Percentiles rank a stretch among this genome's conserved stretches.
Conservation (phyloP, 2,113 vertebrate genomes). For the Gavia stellata region DNA sequence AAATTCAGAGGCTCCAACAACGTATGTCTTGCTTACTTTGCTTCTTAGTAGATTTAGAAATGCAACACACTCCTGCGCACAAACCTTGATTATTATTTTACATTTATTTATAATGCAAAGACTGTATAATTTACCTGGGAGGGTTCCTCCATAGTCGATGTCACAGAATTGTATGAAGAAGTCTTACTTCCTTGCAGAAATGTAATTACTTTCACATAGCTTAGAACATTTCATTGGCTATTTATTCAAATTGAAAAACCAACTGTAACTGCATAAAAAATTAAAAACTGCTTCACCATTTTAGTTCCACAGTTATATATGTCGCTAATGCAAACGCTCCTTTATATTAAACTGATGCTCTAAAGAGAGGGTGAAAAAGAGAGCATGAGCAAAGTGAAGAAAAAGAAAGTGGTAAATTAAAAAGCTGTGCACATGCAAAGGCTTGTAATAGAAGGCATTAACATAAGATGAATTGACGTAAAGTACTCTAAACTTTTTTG, state of each 20-base stretch:
- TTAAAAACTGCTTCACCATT: background rate
- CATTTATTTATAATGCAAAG: background rate
- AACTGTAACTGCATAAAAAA: background rate
- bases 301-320: background rate
- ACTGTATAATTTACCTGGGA: background rate
- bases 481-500: background rate
- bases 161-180: background rate
- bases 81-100: background rate
- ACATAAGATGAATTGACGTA: background rate
- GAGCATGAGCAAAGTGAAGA: background rate
- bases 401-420: background rate
- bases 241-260: background rate
- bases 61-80: accelerated
- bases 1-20: background rate
- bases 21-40: background rate
- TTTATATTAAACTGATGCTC: background rate
- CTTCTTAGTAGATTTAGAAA: background rate
- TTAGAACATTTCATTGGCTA: background rate
- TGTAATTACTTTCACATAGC: background rate
- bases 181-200: background rate
- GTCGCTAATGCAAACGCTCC: background rate
- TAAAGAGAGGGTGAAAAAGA: background rate
- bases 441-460: background rate
- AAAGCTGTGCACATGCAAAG: background rate
- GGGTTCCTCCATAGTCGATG: background rate